Evolutionary conservation across 2,113 vertebrate species (phyloP), one percentile per base, ranked within the genome.

Genomic region (Vicugna pacos): DNA sequence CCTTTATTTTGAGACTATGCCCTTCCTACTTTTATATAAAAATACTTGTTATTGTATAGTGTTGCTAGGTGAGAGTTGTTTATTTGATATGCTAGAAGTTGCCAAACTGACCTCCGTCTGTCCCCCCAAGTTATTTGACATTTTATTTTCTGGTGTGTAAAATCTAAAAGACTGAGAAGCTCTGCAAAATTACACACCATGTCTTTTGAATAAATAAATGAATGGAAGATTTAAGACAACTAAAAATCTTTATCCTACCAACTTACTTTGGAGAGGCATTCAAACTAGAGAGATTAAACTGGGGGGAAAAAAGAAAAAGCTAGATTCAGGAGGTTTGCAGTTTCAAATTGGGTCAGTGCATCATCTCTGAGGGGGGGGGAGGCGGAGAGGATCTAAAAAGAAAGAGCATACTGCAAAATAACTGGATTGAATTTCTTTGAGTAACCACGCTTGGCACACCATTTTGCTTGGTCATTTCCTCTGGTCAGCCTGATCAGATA

Each of bases 401-500:
- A 77, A 72, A 65, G 5, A 24, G 58, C 30, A 13, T n/a, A 65
- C 46, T 56, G 58, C 20, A 20, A 38, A 95, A 42, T 38, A 56
- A 90, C 48, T 48, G 8, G 2, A 64, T 14, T 60, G 72, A 20
- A 3, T 91, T 89, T 76, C 86, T 95, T 24, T 76, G 42, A 52
- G 7, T 91, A 73, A 80, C 24, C 24, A 12, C 22, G 30, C 58
- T 87, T 46, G 38, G 30, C 50, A 28, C 7, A 24, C 28, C 13
- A 1, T 28, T 93, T 42, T 46, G 69, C 80, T 62, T 24, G 46
- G 56, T 82, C 80, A 15, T 87, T 75, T 93, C 94, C 93, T 95
- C 92, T 96, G 52, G 70, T 22, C 83, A 98, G 98, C 84, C 50
- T 98, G 65, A 89, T 98, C 24, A 92, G 92, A 83, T 92, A 76